Evolutionary conservation across 1,140 invertebrate genomes (phyloP), one percentile per base, ranked within the genome.

Genomic region (Nasonia giraulti): DNA sequence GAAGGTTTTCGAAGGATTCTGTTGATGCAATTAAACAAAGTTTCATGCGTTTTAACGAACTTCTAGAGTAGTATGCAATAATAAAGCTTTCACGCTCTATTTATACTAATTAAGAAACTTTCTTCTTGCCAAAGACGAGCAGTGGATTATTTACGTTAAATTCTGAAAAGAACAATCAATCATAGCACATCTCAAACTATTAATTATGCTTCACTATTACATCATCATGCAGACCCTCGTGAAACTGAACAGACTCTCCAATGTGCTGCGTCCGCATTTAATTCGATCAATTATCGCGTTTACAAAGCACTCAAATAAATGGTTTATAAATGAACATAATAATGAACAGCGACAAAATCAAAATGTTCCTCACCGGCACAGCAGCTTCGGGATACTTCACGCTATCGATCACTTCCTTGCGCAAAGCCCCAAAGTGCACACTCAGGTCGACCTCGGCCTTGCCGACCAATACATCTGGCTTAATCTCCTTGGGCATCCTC

Each of bases 371-470:
- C 11, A 78, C 76, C 62, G 78, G 78, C 6, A 68, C 1, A 7
- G 23, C 50, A n/a, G 50, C 3, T 12, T 31, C 62, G 10, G 14
- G 20, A 33, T 81, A 81, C 12, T 81, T 71, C 0, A 2, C 6
- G 0, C 27, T 90, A 20, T 92, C 87, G 0, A 90, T 80, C 78
- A 89, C 88, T 31, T 91, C 89, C 75, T 91, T 89, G 37, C 91
- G 87, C 3, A 93, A 77, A 0, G 85, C 90, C 0, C 82, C 86
- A 71, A 93, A 93, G 27, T 92, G 89, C 12, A 85, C 80, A 0
- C 87, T 88, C 75, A 93, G 77, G 40, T 93, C 90, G n/a, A 93
- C 44, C 20, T 86, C 85, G 1, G 88, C 90, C 2, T 47, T 82
- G 0, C 91, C 92, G 0, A 92, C 84, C 8, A 90, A 2, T 0